Base-by-base conservation (phyloP, 2,113 vertebrate genomes). In the Corvus cornix region DNA sequence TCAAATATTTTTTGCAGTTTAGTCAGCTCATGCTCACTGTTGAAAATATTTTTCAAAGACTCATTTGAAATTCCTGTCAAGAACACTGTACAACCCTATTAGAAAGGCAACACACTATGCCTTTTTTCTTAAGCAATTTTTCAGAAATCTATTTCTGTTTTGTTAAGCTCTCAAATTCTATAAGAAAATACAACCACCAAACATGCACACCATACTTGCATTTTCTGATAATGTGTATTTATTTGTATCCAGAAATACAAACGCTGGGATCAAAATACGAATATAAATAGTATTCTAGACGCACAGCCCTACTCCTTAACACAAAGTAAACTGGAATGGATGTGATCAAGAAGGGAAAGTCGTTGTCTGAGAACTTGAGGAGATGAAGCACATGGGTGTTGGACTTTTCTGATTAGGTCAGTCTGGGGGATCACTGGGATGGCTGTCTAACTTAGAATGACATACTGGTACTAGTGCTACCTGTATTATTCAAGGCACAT, bases 191-290 rank as follows among this genome's bases (percentile, higher is more conserved):
- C 33, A 76, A 10, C 52, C 86, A 93, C 48, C 87, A 96, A 93
- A 97, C 10, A 48, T 26, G 20, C 82, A 92, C 83, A 0, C 53
- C 48, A 31, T 74, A 67, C 35, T 95, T 72, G 35, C 26, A 51
- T 58, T 97, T 98, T 98, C 93, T 98, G 97, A 97, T 97, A 98
- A 98, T 95, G 96, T 97, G 95, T 92, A 70, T 98, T 98, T 98
- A 98, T 98, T 98, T 93, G 94, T 97, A 96, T 96, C 94, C 96
- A 98, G 97, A 98, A 98, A 96, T 98, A 98, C 98, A 98, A 98
- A 98, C 94, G 87, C 97, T 96, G 89, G 94, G 97, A 97, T 97
- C 89, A 98, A 97, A 98, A 97, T 98, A 98, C 96, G 97, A 98
- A 98, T 98, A 98, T 96, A 97, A 97, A 98, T 94, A 97, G 81